Evolutionary conservation across 1,140 invertebrate species (phyloP), one percentile per base, ranked within the genome.

Genomic region (Ctenoplectra terminalis): DNA sequence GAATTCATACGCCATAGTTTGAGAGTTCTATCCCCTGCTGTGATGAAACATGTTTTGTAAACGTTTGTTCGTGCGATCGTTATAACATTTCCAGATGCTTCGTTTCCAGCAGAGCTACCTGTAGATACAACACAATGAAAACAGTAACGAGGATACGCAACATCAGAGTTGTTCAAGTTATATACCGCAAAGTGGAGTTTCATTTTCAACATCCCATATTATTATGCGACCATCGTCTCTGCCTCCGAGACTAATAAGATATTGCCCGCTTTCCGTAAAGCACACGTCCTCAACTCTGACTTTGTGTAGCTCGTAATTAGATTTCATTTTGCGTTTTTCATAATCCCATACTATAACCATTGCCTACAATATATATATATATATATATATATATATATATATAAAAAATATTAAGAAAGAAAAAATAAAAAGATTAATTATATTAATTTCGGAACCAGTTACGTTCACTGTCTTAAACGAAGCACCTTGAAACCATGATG

Each of bases 321-420:
- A 94, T 58, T 96, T 91, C 61, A 96, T 91, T 48, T 92, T 93
- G 79, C 94, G 95, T 56, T 94, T 94, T 11, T 96, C 94, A 89
- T 96, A 98, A 90, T 98, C 96, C 98, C 98, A 99, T 26, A 99
- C 91, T 84, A 98, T 98, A 0, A 98, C 96, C 81, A 95, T 95
- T 8, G 98, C 97, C 95, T 97, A 81, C 67, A 86, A 92, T n/a
- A n/a, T n/a, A n/a, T n/a, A n/a, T n/a, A n/a, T n/a, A n/a, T n/a
- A n/a, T n/a, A n/a, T n/a, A n/a, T n/a, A n/a, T n/a, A n/a, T n/a
- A n/a, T n/a, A n/a, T n/a, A n/a, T n/a, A n/a, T n/a, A n/a, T n/a
- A n/a, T n/a, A n/a, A n/a, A n/a, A n/a, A n/a, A n/a, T n/a, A n/a
- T n/a, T n/a, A n/a, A n/a, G n/a, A n/a, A n/a, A n/a, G n/a, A n/a